phyloP scores from a whole-genome alignment of 2,888 invertebrate species.

The Choristoneura rosaceana region DNA sequence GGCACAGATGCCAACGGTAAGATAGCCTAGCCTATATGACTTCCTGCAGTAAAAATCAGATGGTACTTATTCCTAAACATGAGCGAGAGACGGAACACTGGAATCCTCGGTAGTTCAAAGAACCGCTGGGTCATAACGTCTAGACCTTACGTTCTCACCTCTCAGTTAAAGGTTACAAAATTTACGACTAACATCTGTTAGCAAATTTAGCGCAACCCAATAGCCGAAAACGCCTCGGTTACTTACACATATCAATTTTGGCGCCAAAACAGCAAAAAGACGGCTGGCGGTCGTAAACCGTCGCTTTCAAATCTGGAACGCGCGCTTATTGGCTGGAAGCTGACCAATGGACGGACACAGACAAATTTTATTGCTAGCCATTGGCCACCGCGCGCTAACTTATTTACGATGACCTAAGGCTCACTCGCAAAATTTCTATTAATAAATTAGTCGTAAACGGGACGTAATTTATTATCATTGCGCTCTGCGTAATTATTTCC shows the following conservation, averaged over 20 bases:
- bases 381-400: slow-evolving; percentile 77
- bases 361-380: slow-evolving; percentile 76
- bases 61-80: background rate
- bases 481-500: slow-evolving; percentile 79
- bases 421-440: slow-evolving; percentile 84
- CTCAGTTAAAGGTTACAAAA: slow-evolving; percentile 24
- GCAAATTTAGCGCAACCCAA: slow-evolving; percentile 28
- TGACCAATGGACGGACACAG: slow-evolving; percentile 75
- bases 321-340: slow-evolving; percentile 70
- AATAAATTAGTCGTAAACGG: slow-evolving; percentile 83
- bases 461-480: slow-evolving; percentile 79
- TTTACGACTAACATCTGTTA: slow-evolving; percentile 38
- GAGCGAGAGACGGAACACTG: background rate
- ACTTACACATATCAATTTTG: slow-evolving; percentile 77
- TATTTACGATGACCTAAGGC: slow-evolving; percentile 83
- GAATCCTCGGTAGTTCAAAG: background rate
- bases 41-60: slow-evolving; percentile 1
- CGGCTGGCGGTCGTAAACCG: slow-evolving; percentile 81
- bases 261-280: slow-evolving; percentile 83
- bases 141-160: slow-evolving; percentile 12
- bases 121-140: background rate
- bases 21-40: background rate
- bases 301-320: slow-evolving; percentile 80
- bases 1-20: background rate
- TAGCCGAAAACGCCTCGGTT: slow-evolving; percentile 52